Evolutionary conservation across 2,888 invertebrate genomes (phyloP).

Genomic region (Hypselothyrea guttata): DNA sequence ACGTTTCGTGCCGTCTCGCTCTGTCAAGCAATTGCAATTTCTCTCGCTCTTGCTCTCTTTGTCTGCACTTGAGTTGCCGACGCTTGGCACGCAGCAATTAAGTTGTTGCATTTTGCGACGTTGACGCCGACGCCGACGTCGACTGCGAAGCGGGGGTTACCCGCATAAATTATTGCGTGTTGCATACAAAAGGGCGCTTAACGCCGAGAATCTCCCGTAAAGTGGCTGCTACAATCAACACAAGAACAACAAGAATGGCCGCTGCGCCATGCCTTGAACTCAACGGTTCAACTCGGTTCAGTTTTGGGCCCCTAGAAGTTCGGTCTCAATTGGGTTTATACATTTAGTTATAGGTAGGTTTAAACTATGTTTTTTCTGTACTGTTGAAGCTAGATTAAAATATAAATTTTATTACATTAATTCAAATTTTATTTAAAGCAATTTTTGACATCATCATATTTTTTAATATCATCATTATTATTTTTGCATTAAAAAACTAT

Average conservation of each 20-base stretch:
- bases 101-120: slow-evolving; percentile 63
- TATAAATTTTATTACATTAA: no score
- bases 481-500: no score
- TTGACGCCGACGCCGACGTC: slow-evolving; percentile 3
- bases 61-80: slow-evolving; percentile 47
- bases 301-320: no score
- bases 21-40: background rate
- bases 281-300: slow-evolving; percentile 7
- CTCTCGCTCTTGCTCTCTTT: background rate
- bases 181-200: slow-evolving; percentile 69
- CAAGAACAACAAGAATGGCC: slow-evolving; percentile 18
- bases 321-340: no score
- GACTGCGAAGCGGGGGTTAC: slow-evolving; percentile 30
- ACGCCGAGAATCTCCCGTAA: slow-evolving; percentile 50
- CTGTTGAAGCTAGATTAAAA: no score
- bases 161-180: slow-evolving; percentile 72
- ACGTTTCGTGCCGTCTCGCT: slow-evolving; percentile 21
- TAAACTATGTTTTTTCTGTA: no score
- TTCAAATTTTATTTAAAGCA: no score
- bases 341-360: no score
- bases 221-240: slow-evolving; percentile 53
- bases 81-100: slow-evolving; percentile 62
- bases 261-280: background rate
- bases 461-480: no score
- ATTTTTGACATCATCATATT: no score